A percentile compares a stretch with the other conserved stretches of the same genome.
Conservation (phyloP, 92 coral and sea anemone genomes). For the Bergia puertoricense region DNA sequence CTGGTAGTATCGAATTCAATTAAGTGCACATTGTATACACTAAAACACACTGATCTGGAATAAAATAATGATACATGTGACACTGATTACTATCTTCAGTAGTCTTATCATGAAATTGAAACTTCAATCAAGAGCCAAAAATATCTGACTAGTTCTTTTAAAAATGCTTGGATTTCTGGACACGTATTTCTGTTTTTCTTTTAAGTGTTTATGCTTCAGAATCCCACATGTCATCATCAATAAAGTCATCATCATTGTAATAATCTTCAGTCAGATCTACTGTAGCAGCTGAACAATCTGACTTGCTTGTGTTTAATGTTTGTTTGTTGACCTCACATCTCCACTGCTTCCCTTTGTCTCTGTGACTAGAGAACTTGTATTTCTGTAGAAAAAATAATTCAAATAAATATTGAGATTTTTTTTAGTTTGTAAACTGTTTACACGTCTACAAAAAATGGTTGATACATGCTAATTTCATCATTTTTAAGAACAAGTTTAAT, state of each 20-base stretch:
- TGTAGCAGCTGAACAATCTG: neutral
- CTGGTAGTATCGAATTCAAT: no score
- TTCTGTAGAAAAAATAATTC: neutral
- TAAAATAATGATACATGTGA: no score
- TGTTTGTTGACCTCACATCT: constrained; percentile 7
- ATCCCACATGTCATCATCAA: constrained; percentile 15
- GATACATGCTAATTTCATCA: neutral
- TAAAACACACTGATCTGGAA: no score
- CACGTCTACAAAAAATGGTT: neutral
- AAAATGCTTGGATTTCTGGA: neutral
- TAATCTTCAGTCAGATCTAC: constrained; percentile 31
- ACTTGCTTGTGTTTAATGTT: neutral
- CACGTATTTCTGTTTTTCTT: neutral
- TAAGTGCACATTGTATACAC: no score
- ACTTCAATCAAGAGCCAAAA: neutral
- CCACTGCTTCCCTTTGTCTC: constrained; percentile 28
- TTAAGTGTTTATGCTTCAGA: neutral
- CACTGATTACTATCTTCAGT: neutral
- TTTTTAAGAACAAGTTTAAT: no score
- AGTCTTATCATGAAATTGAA: no score
- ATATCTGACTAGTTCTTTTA: neutral
- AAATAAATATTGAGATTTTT: no score
- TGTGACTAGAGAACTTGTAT: neutral
- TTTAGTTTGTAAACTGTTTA: no score
- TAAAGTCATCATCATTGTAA: constrained; percentile 29